Base-by-base conservation (phyloP, 2,888 invertebrate species). In the Dioctria rufipes region DNA sequence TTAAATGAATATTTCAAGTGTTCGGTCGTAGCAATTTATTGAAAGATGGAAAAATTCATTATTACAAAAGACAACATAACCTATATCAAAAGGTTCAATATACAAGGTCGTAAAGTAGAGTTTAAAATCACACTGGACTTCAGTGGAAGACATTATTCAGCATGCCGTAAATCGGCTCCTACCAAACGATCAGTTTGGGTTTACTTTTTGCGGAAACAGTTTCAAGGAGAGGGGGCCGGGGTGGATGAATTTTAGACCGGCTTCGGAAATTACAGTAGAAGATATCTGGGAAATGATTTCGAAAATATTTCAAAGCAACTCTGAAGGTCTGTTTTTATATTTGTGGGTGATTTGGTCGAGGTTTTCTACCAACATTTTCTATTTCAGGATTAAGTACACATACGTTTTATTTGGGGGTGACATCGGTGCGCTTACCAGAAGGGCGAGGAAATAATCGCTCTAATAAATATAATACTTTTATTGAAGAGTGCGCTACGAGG, bases 401-500 rank as follows among this genome's bases (percentile, higher is more conserved):
- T 65, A 84, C 83, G n/a, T 85, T 83, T 78, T 80, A 78, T 42
- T 42, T 83, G 9, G 77, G 63, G 54, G 73, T 83, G n/a, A 81
- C 82, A 51, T 80, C 81, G 37, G 82, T 82, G 2, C 58, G 60
- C 4, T 11, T 77, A 1, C 77, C 77, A 6, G 13, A 13, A 46
- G 60, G 60, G 2, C 39, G 51, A 13, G 73, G 42, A 60, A 60
- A 54, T 9, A 5, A 1, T 40, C 39, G 60, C 5, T 3, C 3
- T 54, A 54, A 6, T 11, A 77, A 43, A 77, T 60, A 77, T 39
- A 46, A 49, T 13, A 54, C 66, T 11, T 78, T 66, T 42, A 40
- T 51, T 13, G 78, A 78, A 78, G 78, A 78, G 49, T 80, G 58
- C 49, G 51, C 43, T 3, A 80, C 13, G 43, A 61, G 65, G 63